phyloP scores from a whole-genome alignment of 2,113 vertebrate species.

The Nothocercus nigrocapillus region DNA sequence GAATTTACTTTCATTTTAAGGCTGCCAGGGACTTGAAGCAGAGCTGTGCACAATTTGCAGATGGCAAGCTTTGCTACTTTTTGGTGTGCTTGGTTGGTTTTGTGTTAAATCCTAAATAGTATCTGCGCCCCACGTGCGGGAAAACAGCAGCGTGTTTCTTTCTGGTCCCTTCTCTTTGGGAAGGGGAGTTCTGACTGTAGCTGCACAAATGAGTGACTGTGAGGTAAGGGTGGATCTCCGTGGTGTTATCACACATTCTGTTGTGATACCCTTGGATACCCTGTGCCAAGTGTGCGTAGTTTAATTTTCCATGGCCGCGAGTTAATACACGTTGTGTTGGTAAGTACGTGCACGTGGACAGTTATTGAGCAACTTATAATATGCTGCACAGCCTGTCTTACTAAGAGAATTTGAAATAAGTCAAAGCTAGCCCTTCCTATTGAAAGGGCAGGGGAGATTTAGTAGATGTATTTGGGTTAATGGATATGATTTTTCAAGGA shows the following conservation, averaged over 20 bases:
- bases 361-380: not conserved
- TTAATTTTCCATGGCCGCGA: accelerated
- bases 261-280: no score
- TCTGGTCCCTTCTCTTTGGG: accelerated
- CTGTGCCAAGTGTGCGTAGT: accelerated
- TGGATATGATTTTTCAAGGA: not conserved
- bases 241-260: accelerated
- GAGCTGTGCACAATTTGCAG: no score
- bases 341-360: not conserved
- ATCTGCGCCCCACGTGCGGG: no score
- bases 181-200: not conserved
- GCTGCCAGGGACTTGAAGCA: not conserved
- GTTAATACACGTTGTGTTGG: accelerated
- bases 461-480: not conserved
- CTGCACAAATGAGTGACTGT: accelerated
- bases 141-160: not conserved
- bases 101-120: no score
- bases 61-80: accelerated
- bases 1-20: not conserved
- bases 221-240: not conserved
- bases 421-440: not conserved
- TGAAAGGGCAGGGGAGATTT: not conserved
- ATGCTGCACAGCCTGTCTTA: not conserved
- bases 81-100: no score
- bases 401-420: not conserved